Conservation (phyloP, 2,113 vertebrate species). For the Seriola rivoliana region DNA sequence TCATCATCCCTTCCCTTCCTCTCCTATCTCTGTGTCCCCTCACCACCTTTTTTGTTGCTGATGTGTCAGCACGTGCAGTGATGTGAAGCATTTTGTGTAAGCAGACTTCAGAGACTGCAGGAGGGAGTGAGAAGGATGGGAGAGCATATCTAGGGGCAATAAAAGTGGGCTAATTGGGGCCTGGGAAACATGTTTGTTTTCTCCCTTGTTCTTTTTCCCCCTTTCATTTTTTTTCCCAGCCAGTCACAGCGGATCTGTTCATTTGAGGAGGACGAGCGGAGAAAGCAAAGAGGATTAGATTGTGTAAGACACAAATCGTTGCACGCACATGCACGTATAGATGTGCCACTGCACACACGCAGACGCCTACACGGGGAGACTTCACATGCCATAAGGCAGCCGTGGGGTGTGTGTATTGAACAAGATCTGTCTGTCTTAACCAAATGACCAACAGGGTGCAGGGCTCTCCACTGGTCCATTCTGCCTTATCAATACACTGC, state of each 20-base stretch:
- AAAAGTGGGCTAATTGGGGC: conserved; percentile 82
- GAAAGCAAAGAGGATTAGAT: conserved; percentile 81
- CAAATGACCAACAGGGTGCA: conserved; percentile 77
- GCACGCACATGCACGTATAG: conserved; percentile 34
- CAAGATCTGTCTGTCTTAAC: conserved; percentile 73
- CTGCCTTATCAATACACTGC: conserved; percentile 65
- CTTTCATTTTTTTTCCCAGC: conserved; percentile 65
- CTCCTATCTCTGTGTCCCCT: conserved; percentile 17
- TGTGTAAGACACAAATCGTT: conserved; percentile 73
- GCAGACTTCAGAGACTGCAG: conserved; percentile 66
- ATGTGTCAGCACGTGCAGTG: conserved; percentile 56
- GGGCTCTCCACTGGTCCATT: conserved; percentile 63
- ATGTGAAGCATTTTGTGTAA: conserved; percentile 64
- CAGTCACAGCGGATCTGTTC: conserved; percentile 78
- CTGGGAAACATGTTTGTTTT: conserved; percentile 83
- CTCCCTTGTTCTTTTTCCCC: conserved; percentile 51
- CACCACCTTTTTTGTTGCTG: conserved; percentile 34
- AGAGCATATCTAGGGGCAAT: conserved; percentile 73
- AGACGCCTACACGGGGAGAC: conserved; percentile 23
- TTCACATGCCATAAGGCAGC: conserved; percentile 61
- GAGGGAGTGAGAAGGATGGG: conserved; percentile 28
- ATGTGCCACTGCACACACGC: conserved; percentile 13
- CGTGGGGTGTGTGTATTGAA: conserved; percentile 68
- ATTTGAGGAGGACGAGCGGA: conserved; percentile 59
- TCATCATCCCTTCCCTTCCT: conserved; percentile 7